Percentiles rank a stretch among this genome's conserved stretches.
phyloP scores from a whole-genome alignment of 2,797 vertebrate genomes.

The Schizopygopsis pylzovi region DNA sequence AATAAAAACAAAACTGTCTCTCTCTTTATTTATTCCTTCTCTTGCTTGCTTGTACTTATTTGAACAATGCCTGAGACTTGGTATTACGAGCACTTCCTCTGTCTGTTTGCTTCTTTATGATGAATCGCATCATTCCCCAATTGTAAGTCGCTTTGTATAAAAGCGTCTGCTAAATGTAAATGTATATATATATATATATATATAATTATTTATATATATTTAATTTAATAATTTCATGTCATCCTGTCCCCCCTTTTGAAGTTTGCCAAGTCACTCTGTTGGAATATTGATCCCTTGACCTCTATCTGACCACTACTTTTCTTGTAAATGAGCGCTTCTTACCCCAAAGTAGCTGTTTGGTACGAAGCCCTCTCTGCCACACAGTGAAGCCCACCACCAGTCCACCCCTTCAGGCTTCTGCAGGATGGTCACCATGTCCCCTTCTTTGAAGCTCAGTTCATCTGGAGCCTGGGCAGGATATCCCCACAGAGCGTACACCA shows the following conservation, averaged over 20 bases:
- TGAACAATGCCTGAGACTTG: no score
- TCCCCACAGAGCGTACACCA: slow-evolving; percentile 89
- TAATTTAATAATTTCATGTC: background rate
- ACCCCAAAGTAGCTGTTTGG: slow-evolving; percentile 95
- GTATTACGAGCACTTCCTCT: no score
- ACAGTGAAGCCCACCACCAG: slow-evolving; percentile 93
- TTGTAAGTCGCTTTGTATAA: no score
- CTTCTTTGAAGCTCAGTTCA: slow-evolving; percentile 89
- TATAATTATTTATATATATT: background rate
- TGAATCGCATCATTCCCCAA: no score
- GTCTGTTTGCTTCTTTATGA: no score
- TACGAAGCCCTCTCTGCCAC: slow-evolving; percentile 89
- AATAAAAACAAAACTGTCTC: no score
- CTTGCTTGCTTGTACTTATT: no score
- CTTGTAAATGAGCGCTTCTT: slow-evolving; percentile 59
- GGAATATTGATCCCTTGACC: background rate
- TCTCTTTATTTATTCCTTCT: no score
- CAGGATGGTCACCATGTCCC: slow-evolving; percentile 90
- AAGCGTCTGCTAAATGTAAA: no score
- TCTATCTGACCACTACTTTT: background rate
- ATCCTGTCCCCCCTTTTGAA: background rate
- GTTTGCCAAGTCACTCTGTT: background rate
- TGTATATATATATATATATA: no score
- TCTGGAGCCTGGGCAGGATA: slow-evolving; percentile 86
- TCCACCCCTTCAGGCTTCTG: slow-evolving; percentile 81